A percentile compares a stretch with the other conserved stretches of the same genome.
phyloP scores from a whole-genome alignment of 2,113 vertebrate species.

The Heloderma charlesbogerti region DNA sequence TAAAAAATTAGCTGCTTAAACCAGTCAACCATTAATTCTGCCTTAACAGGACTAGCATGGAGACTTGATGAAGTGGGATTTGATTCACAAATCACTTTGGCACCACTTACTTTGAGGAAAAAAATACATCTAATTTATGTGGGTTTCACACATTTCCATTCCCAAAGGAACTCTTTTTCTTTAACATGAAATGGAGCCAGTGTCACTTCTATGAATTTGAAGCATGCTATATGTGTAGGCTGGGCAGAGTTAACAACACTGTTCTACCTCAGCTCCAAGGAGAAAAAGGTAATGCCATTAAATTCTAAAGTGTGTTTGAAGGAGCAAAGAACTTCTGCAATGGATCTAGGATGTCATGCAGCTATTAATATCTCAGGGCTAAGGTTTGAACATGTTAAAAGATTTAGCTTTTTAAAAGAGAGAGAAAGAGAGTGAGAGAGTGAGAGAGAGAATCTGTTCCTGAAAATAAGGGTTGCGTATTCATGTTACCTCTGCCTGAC shows the following conservation, averaged over 20 bases:
- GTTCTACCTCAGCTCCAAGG: constrained; percentile 32
- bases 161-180: background rate
- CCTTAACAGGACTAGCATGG: constrained; percentile 26
- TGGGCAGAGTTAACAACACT: constrained; percentile 8
- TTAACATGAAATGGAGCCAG: background rate
- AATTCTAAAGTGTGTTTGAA: constrained; percentile 38
- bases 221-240: constrained; percentile 5
- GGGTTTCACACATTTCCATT: constrained; percentile 14
- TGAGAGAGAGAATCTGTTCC: background rate
- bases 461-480: constrained; percentile 23
- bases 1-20: constrained; percentile 57
- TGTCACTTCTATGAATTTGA: constrained; percentile 45
- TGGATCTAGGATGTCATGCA: background rate
- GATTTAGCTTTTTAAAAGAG: background rate
- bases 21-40: constrained; percentile 51
- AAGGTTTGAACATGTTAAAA: background rate
- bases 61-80: constrained; percentile 41
- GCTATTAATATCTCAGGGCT: background rate
- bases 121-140: constrained; percentile 36
- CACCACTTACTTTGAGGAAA: background rate
- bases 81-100: constrained; percentile 56
- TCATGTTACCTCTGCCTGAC: constrained; percentile 16
- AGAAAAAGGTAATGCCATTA: constrained; percentile 41
- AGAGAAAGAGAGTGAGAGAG: background rate
- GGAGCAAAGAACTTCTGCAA: background rate